Base-by-base conservation (phyloP, 2,797 vertebrate genomes). In the Anas flavirostris region DNA sequence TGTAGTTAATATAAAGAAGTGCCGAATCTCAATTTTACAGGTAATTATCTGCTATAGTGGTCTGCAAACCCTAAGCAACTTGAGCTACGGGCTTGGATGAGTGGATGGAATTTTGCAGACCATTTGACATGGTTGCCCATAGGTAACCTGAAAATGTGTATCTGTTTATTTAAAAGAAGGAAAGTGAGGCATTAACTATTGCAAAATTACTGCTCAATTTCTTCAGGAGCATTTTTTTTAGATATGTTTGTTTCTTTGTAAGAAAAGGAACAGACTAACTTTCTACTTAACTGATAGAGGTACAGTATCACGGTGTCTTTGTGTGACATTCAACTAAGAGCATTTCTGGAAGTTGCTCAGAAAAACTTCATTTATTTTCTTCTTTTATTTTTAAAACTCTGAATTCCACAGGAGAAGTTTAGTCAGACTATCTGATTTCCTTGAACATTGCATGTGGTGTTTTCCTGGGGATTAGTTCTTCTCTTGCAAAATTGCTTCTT, bases 401-500 rank as follows among this genome's bases (percentile, higher is more conserved):
- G 74, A 91, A 74, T 74, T 88, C 29, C 78, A 18, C 16, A 26
- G 21, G 23, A 52, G 5, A 74, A 60, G 2, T 58, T 81, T 59
- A 44, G 48, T 75, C 59, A 56, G 23, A 43, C 10, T 26, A 0
- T 31, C 16, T 73, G 29, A 39, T 76, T 80, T 83, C 69, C 82
- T 85, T 76, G 23, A 68, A 58, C 52, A 7, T 75, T 91, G 55
- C 76, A n/a, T 66, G 39, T 21, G 12, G 4, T 22, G 21, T 84
- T 85, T 53, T 83, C 33, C 28, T 43, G 35, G 46, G 31, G 12
- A 63, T 63, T 63, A 58, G 53, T 46, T 73, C 23, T 79, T 76
- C 83, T 94, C 81, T 90, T 88, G 39, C 33, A 74, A 76, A 87
- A 41, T 12, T 33, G 25, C 70, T 79, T 87, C 43, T 86, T 95